Conservation (phyloP, 2,797 vertebrate species). For the Alfaro cultratus region DNA sequence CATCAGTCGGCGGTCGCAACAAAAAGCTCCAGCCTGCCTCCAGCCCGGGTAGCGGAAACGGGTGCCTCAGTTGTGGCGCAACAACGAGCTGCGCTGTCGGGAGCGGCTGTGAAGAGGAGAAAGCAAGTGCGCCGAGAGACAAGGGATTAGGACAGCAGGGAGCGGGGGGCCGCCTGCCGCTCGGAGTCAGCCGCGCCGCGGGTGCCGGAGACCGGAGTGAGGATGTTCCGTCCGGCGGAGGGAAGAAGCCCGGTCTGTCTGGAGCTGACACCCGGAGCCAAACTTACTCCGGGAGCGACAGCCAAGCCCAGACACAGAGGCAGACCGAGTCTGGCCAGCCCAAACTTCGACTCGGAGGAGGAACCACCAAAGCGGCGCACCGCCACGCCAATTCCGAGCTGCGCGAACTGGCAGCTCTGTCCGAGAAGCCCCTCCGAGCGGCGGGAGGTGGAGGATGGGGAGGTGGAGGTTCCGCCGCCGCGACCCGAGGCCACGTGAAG, state of each 20-base stretch:
- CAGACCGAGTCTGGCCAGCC: constrained; percentile 61
- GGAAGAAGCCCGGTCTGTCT: constrained; percentile 40
- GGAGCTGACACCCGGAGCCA: constrained; percentile 55
- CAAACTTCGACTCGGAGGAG: constrained; percentile 70
- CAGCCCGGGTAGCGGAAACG: constrained; percentile 69
- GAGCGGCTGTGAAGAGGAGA: constrained; percentile 69
- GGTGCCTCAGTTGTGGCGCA: constrained; percentile 70
- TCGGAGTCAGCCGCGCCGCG: constrained; percentile 30
- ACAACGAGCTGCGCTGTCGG: constrained; percentile 67
- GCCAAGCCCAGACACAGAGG: constrained; percentile 40
- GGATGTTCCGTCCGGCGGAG: constrained; percentile 34
- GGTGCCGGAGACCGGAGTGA: constrained; percentile 27
- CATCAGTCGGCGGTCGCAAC: constrained; percentile 43
- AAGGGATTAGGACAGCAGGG: constrained; percentile 57
- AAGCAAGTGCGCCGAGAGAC: constrained; percentile 75
- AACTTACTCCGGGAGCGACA: constrained; percentile 68
- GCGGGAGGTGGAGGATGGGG: constrained; percentile 25
- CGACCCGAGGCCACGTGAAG: constrained; percentile 74
- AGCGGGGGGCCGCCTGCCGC: constrained; percentile 45
- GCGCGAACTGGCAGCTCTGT: constrained; percentile 75
- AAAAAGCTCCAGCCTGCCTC: constrained; percentile 53
- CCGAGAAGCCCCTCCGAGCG: constrained; percentile 59
- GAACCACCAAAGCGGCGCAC: constrained; percentile 35
- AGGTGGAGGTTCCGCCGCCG: constrained; percentile 34
- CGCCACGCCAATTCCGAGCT: constrained; percentile 61